Percentiles rank a stretch among this genome's conserved stretches.
phyloP scores from a whole-genome alignment of 2,797 vertebrate species.

The Lagorchestes hirsutus region DNA sequence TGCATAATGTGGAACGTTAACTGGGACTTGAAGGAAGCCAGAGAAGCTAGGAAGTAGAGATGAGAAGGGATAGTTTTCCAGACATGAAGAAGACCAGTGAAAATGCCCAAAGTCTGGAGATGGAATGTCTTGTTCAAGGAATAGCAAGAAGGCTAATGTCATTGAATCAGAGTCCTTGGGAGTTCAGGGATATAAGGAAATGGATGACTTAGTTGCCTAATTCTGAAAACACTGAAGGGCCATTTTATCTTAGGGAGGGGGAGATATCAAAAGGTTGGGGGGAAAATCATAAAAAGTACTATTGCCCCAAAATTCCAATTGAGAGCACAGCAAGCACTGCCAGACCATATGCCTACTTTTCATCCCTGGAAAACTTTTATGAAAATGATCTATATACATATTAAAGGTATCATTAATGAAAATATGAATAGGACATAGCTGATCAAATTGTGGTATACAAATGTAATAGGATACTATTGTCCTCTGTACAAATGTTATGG shows the following conservation, averaged over 20 bases:
- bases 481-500: not conserved
- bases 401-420: not conserved
- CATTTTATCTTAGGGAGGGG: not conserved
- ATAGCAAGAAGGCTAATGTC: not conserved
- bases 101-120: not conserved
- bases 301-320: not conserved
- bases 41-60: not conserved
- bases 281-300: not conserved
- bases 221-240: not conserved
- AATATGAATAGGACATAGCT: not conserved
- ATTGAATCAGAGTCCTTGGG: not conserved
- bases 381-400: not conserved
- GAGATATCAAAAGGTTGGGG: not conserved
- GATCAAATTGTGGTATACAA: not conserved
- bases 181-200: not conserved
- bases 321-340: not conserved
- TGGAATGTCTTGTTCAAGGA: not conserved
- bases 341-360: not conserved
- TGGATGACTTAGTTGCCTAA: not conserved
- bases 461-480: not conserved
- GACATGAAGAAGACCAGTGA: not conserved
- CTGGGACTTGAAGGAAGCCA: not conserved
- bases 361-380: not conserved
- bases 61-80: not conserved
- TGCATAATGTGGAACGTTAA: not conserved